These are phyloP conservation scores for Ambastaia sidthimunki DNA, from an alignment of 2,797 vertebrate genomes.

Conservation along the genomic window DNA sequence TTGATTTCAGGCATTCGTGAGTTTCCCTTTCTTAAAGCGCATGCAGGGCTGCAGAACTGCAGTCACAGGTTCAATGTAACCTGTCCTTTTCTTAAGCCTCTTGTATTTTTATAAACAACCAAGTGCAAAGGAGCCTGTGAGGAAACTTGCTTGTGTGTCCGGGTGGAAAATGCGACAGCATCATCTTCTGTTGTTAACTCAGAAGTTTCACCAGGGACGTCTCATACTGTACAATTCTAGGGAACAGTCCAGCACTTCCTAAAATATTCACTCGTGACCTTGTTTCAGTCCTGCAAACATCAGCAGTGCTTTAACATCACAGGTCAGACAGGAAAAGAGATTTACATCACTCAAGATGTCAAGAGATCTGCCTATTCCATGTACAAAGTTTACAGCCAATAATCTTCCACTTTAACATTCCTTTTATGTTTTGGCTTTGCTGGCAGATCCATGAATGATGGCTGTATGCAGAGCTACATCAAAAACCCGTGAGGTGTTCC, in stretches of 20 bases:
- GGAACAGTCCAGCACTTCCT: neutral
- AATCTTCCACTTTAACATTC: too few relatives aligned
- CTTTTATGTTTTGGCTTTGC: too few relatives aligned
- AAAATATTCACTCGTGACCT: conserved; percentile 53
- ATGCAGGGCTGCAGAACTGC: neutral
- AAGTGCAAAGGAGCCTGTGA: conserved; percentile 7
- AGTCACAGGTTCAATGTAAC: neutral
- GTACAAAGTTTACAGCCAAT: neutral
- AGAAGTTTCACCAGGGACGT: conserved; percentile 49
- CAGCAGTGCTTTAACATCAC: conserved; percentile 24
- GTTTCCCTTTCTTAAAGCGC: neutral
- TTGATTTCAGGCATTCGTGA: neutral
- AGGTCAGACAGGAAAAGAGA: conserved; percentile 6
- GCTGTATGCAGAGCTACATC: too few relatives aligned
- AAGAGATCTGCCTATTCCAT: neutral
- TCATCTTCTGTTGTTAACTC: conserved; percentile 54
- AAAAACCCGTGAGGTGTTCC: too few relatives aligned
- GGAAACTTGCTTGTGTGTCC: conserved; percentile 38
- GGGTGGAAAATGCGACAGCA: conserved; percentile 35
- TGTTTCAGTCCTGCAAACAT: conserved; percentile 37
- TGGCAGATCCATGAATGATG: too few relatives aligned
- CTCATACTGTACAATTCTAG: conserved; percentile 43
- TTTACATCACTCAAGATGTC: neutral
- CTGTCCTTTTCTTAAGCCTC: conserved; percentile 26
- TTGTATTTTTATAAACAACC: conserved; percentile 50